Conservation (phyloP, 2,113 vertebrate species). For the Pycnonotus jocosus region DNA sequence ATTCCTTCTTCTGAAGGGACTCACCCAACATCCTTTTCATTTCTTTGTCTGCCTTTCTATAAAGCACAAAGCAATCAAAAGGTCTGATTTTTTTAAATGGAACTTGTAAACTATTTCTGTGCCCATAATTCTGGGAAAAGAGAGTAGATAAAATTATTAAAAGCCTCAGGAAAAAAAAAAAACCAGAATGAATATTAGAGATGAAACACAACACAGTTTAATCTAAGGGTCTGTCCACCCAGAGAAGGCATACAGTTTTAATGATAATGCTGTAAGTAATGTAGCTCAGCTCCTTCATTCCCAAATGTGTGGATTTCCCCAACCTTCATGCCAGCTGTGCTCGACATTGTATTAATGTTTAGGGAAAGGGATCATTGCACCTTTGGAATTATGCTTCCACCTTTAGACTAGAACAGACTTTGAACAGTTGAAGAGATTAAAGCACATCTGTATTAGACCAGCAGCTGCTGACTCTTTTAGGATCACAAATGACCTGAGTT, state of each 20-base stretch:
- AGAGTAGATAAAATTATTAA: neutral
- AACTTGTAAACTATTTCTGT: neutral
- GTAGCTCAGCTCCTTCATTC: neutral
- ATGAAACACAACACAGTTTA: neutral
- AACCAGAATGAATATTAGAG: neutral
- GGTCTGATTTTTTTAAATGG: neutral
- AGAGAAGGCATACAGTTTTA: neutral
- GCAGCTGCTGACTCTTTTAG: neutral
- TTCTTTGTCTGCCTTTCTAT: neutral
- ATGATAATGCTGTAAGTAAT: neutral
- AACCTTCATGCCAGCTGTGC: neutral
- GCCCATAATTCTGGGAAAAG: neutral
- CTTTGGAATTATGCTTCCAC: neutral
- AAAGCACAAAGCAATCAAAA: neutral
- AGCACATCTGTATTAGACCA: neutral
- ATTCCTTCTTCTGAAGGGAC: neutral
- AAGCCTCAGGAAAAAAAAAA: neutral
- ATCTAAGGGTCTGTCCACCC: neutral
- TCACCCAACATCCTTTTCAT: neutral
- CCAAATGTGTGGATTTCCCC: neutral
- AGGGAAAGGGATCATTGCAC: neutral
- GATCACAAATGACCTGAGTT: neutral
- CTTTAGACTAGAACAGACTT: neutral
- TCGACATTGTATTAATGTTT: neutral
- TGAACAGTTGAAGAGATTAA: neutral